Evolutionary conservation across 2,888 invertebrate genomes (phyloP).

Genomic region (Phytoseiulus persimilis): DNA sequence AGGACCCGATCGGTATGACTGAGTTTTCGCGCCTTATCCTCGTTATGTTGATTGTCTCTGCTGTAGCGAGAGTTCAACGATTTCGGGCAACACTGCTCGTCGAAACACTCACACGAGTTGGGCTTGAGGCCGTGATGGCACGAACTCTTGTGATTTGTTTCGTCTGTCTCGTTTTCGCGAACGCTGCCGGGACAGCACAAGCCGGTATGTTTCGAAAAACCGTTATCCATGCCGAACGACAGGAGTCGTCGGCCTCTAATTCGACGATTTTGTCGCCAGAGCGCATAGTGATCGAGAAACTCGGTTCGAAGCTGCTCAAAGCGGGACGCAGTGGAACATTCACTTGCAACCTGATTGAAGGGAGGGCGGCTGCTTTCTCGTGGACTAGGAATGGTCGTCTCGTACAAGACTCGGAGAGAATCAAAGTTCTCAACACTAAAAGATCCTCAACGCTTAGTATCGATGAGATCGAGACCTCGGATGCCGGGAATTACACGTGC

Average conservation of each 20-base stretch:
- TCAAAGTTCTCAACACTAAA: not conserved
- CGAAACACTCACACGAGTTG: not conserved
- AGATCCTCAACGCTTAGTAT: slow-evolving; percentile 41
- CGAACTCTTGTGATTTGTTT: not conserved
- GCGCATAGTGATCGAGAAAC: not conserved
- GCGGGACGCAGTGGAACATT: not conserved
- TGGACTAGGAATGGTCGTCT: slow-evolving; percentile 13
- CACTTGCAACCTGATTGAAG: slow-evolving; percentile 17
- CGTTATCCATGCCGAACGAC: not conserved
- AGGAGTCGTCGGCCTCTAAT: not conserved
- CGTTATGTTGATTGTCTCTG: not conserved
- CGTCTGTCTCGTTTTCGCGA: not conserved
- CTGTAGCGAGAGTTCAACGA: not conserved
- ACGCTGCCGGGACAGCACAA: not conserved
- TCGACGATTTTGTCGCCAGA: not conserved
- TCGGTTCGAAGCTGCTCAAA: not conserved
- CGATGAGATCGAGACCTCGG: slow-evolving; percentile 26
- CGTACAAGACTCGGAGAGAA: not conserved
- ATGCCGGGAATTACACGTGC: slow-evolving; percentile 17
- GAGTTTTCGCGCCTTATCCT: not conserved
- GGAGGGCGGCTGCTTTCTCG: not conserved
- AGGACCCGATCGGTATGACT: not conserved
- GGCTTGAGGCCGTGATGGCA: not conserved
- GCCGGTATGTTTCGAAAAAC: not conserved
- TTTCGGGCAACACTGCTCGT: not conserved